A percentile compares a stretch with the other conserved stretches of the same genome.
phyloP scores from a whole-genome alignment of 2,797 vertebrate genomes.

The Hylomyscus alleni region DNA sequence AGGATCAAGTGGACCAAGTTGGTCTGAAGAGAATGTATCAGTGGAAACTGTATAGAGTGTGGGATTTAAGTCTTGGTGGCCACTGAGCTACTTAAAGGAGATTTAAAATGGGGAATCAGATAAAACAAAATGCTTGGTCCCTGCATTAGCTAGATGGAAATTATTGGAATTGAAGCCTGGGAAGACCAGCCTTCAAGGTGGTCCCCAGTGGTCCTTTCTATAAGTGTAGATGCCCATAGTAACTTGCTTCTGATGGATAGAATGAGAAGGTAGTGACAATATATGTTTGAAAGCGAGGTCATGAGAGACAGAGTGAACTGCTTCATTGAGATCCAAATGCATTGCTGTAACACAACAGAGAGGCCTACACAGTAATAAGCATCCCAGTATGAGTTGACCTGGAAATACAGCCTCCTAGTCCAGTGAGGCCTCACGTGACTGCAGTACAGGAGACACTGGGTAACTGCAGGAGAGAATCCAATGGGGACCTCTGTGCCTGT shows the following conservation, averaged over 20 bases:
- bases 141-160: not conserved
- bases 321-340: not conserved
- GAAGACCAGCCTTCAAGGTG: not conserved
- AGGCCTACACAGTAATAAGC: not conserved
- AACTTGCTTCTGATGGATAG: conserved; percentile 37
- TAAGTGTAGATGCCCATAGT: not conserved
- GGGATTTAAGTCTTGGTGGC: conserved; percentile 26
- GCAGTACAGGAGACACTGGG: not conserved
- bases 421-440: not conserved
- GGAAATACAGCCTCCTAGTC: not conserved
- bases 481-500: not conserved
- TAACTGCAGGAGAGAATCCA: not conserved
- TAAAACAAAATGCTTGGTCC: not conserved
- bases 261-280: not conserved
- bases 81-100: not conserved
- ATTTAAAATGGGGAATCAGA: not conserved
- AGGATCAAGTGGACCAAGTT: not conserved
- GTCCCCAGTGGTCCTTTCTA: not conserved
- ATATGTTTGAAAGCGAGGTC: not conserved
- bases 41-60: not conserved
- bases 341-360: not conserved
- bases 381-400: not conserved
- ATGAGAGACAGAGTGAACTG: not conserved
- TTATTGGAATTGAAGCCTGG: not conserved
- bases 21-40: conserved; percentile 6